These are phyloP conservation scores for Anagrus nilaparvatae DNA, from an alignment of 1,140 invertebrate genomes.

Conservation along the genomic window DNA sequence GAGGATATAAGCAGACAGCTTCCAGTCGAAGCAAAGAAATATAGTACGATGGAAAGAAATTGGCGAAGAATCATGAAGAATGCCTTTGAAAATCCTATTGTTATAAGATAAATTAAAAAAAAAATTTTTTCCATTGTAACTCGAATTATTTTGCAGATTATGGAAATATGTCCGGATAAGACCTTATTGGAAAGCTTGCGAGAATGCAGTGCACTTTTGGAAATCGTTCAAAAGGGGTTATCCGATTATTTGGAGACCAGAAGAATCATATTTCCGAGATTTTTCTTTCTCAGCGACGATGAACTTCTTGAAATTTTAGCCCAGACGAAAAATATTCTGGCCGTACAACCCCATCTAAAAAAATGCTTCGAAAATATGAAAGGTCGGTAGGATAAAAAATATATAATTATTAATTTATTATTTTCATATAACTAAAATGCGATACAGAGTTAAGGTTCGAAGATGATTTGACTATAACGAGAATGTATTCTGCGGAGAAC, in stretches of 20 bases:
- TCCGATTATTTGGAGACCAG: slow-evolving; percentile 67
- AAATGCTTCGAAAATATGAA: slow-evolving; percentile 75
- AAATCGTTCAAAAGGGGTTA: slow-evolving; percentile 61
- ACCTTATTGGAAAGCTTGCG: slow-evolving; percentile 54
- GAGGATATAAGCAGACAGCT: slow-evolving; percentile 71
- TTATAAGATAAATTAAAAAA: no score
- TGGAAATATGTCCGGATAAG: slow-evolving; percentile 48
- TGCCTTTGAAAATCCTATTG: slow-evolving; percentile 56
- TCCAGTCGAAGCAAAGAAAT: slow-evolving; percentile 66
- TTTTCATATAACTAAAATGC: no score
- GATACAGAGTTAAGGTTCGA: slow-evolving; percentile 53
- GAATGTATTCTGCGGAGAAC: slow-evolving; percentile 69
- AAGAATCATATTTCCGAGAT: slow-evolving; percentile 57
- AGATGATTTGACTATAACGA: slow-evolving; percentile 54
- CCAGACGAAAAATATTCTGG: slow-evolving; percentile 59
- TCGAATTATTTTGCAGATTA: slow-evolving; percentile 38
- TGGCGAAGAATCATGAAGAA: slow-evolving; percentile 65
- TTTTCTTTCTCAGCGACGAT: slow-evolving; percentile 72
- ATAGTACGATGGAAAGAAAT: slow-evolving; percentile 63
- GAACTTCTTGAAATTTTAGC: slow-evolving; percentile 68
- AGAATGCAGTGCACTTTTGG: slow-evolving; percentile 56
- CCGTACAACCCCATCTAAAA: slow-evolving; percentile 66
- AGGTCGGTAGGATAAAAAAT: no score
- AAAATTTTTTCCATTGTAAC: not conserved
- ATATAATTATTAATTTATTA: no score